Evolutionary conservation across 2,888 invertebrate genomes (phyloP), one percentile per base, ranked within the genome.

Genomic region (Tenthredo distinguenda): DNA sequence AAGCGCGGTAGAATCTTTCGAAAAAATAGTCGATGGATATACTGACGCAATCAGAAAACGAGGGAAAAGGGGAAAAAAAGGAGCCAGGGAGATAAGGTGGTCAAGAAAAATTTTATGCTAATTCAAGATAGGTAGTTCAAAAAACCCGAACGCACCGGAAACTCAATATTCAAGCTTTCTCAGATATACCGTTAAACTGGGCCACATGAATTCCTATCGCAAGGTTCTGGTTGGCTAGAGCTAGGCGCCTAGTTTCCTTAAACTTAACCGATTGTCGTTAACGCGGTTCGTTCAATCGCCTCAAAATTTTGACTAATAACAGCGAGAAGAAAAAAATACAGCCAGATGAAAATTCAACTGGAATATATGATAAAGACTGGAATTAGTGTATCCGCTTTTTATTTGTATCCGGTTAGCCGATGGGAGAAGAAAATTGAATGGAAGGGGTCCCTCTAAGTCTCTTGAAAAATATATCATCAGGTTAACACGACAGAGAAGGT

Each of bases 401-500:
- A 21, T 62, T 62, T 9, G 62, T 21, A 21, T 62, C 5, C 6
- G 21, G 62, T 62, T 62, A n/a, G 26, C 9, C 62, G 62, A 62
- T 62, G 21, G n/a, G n/a, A 18, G n/a, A 9, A n/a, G n/a, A 7
- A n/a, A 55, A 62, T 26, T 26, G 10, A 12, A 62, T 10, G 21
- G 2, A 21, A 26, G 1, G 26, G 62, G 21, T 62, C 1, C 12
- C 58, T 0, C 7, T 26, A 26, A 9, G n/a, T n/a, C 34, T 18
- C 40, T 37, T 37, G 55, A 6, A 58, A 58, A 72, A 72, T 87
- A 89, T 91, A 89, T 90, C 89, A 88, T 85, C 87, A 86, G 87
- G 86, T 88, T 90, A 89, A 90, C 91, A 90, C 87, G 86, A 88
- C 88, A 87, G 88, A 89, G 87, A 88, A 87, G 87, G 87, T 72